Base-by-base conservation (phyloP, 1,140 invertebrate species). In the Pseudomyrmex pallidus region DNA sequence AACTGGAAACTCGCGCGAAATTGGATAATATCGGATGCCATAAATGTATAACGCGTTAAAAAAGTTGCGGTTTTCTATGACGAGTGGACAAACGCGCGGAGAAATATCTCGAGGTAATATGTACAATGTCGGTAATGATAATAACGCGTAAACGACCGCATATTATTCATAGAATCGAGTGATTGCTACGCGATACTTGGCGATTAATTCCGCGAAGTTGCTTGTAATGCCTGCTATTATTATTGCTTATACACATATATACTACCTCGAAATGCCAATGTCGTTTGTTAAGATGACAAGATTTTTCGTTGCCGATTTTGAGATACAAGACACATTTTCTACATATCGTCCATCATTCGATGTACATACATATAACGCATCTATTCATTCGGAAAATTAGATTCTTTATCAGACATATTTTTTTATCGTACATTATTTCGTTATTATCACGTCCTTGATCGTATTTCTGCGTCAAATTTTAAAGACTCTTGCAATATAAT, bases 401-500 rank as follows among this genome's bases (percentile, higher is more conserved):
- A 35, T 5, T 35, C 0, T 35, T 35, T 5, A 3, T 35, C 5
- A 35, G 35, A 35, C 35, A 35, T 35, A 5, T 35, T 54, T 66
- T 35, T 12, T 66, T 4, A 67, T 52, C 25, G 20, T 20, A 15
- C 10, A 20, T 66, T 64, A 20, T 66, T 64, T 52, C 1, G 15
- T 20, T 17, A 35, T 20, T 13, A n/a, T 54, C 66, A 54, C n/a
- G 2, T 76, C 17, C 52, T 68, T 17, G 9, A 13, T 57, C 20
- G 10, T n/a, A n/a, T 67, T 20, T 20, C 20, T 54, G 44, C 50
- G 22, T 10, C 63, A 72, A 74, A 82, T 74, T 62, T 22, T 50
- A 48, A 70, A 12, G 50, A 63, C 56, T 86, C 57, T 56, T 56
- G 86, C 52, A 66, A 77, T 61, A 77, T 61, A 73, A 84, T 86